Conservation (phyloP, 2,113 vertebrate genomes). For the Argyrosomus japonicus region DNA sequence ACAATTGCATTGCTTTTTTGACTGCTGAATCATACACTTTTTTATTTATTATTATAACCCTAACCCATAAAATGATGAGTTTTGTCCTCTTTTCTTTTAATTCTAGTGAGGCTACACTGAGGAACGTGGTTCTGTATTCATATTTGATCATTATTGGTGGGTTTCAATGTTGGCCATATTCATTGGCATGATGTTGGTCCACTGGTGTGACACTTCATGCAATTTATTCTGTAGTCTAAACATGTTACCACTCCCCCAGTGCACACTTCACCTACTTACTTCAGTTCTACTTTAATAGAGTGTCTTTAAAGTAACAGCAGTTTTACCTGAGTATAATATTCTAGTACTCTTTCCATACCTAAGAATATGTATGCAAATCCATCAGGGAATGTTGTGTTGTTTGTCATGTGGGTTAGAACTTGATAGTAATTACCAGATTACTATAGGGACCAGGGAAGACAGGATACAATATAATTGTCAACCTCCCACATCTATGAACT, state of each 20-base stretch:
- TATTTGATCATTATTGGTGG: neutral
- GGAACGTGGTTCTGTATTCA: neutral
- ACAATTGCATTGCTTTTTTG: too few species aligned
- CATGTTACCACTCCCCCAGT: too few species aligned
- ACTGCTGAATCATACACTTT: too few species aligned
- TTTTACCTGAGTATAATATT: neutral
- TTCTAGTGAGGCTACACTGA: neutral
- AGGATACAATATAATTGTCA: conserved; percentile 25
- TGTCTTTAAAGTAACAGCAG: neutral
- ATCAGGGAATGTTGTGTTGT: conserved; percentile 14
- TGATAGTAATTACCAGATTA: conserved; percentile 23
- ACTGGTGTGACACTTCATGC: neutral
- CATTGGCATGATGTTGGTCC: neutral
- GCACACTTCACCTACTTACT: too few species aligned
- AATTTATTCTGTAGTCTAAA: neutral
- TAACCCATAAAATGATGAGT: too few species aligned
- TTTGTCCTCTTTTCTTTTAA: neutral
- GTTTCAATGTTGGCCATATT: neutral
- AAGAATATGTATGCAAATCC: neutral
- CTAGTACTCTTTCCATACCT: neutral
- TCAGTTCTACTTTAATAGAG: neutral
- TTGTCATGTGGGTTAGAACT: conserved; percentile 1
- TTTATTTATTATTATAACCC: too few species aligned
- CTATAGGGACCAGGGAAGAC: neutral
- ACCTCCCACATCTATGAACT: neutral